Evolutionary conservation across 2,888 invertebrate genomes (phyloP).

Genomic region (Ryuthela nishihirai): DNA sequence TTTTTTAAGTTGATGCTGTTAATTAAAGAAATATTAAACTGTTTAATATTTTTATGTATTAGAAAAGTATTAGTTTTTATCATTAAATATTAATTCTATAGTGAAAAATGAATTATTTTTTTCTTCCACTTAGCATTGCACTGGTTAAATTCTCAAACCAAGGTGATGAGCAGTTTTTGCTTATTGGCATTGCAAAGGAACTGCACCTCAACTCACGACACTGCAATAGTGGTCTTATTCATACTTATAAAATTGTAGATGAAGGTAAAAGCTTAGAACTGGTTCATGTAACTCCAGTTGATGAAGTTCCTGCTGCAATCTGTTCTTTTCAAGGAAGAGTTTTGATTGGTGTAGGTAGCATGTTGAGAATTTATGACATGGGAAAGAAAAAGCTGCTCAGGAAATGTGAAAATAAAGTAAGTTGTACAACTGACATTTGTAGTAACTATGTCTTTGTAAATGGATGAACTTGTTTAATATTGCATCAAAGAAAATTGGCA

Average conservation of each 20-base stretch:
- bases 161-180: conserved; percentile 61
- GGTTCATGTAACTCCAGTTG: conserved; percentile 87
- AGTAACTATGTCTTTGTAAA: too few relatives aligned
- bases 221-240: conserved; percentile 75
- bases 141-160: conserved; percentile 72
- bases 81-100: not conserved
- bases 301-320: conserved; percentile 85
- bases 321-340: conserved; percentile 88
- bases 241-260: conserved; percentile 72
- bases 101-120: not conserved
- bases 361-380: conserved; percentile 89
- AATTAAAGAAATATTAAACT: too few relatives aligned
- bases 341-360: conserved; percentile 86
- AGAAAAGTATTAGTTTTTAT: not conserved
- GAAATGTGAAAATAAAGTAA: conserved; percentile 92
- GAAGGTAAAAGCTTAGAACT: conserved; percentile 83
- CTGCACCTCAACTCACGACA: conserved; percentile 81
- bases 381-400: conserved; percentile 93
- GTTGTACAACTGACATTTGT: too few relatives aligned
- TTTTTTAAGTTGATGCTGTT: too few relatives aligned
- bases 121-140: conserved; percentile 56
- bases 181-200: conserved; percentile 90
- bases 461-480: too few relatives aligned
- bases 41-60: not conserved
- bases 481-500: not conserved